Evolutionary conservation across 2,888 invertebrate species (phyloP), one percentile per base, ranked within the genome.

Genomic region (Eupeodes luniger): DNA sequence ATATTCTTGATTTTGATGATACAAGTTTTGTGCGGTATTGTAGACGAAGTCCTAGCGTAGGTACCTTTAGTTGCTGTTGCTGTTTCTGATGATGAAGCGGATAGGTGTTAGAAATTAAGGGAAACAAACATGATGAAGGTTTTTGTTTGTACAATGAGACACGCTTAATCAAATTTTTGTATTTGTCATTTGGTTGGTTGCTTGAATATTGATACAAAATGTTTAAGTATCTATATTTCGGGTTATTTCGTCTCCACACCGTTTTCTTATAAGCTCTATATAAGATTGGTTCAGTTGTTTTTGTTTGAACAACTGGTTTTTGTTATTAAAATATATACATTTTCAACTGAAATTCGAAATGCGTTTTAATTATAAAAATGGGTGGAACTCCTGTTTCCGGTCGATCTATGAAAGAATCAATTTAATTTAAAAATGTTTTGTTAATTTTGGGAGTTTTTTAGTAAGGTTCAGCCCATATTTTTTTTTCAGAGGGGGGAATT

Each of bases 81-180:
- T 53, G 62, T 14, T 40, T 19, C n/a, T 57, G 47, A 67, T 57
- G 47, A 67, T 77, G 34, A n/a, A 44, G 61, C 57, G 70, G 86
- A 82, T 74, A 74, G 78, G 78, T 79, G 79, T 79, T 83, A 70
- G 27, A 27, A 77, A 81, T 80, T 80, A 27, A 66, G 80, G 75
- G 84, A 67, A 76, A 64, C 67, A 74, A 61, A 76, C 44, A 51
- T 64, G 62, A 69, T 75, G 78, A 75, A 49, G 78, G 74, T 59
- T 47, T 51, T 75, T 81, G 64, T 77, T 81, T 59, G 59, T n/a
- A 70, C 77, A 81, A 72, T 64, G 51, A 70, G 34, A 64, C 51
- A 55, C 66, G 44, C 40, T 76, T 81, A 85, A 64, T 85, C 69
- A 69, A 14, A 66, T 64, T 67, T 66, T 27, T 51, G 12, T 57